These are phyloP conservation scores for Ferrisia virgata DNA, from an alignment of 2,888 invertebrate genomes.

Conservation along the genomic window DNA sequence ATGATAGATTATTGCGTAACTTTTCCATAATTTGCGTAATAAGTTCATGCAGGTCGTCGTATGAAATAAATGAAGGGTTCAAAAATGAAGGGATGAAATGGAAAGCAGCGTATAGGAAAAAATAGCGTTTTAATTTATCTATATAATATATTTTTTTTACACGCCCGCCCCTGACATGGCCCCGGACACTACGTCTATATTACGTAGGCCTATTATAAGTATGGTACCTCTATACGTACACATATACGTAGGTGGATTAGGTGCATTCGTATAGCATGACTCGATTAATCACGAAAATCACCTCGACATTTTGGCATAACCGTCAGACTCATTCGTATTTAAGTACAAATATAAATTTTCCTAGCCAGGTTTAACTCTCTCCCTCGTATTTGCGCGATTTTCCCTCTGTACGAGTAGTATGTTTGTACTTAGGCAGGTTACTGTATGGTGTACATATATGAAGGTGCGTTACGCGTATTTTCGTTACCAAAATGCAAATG, in stretches of 20 bases:
- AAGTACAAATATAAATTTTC: background rate
- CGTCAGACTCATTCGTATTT: background rate
- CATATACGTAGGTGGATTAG: no score
- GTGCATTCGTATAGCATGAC: constrained; percentile 2
- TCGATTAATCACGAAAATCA: constrained; percentile 7
- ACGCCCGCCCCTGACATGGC: background rate
- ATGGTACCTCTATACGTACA: no score
- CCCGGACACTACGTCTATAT: no score
- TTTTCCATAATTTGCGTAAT: no score
- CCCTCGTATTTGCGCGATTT: background rate
- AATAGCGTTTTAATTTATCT: background rate
- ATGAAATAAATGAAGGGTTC: background rate
- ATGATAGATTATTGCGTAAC: no score
- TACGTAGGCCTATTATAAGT: no score
- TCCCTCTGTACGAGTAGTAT: background rate
- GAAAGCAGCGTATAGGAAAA: no score
- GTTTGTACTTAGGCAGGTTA: background rate
- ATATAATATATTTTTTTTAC: background rate
- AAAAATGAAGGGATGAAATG: background rate
- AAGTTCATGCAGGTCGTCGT: background rate
- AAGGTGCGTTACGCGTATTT: no score
- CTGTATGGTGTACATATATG: no score
- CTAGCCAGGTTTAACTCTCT: background rate
- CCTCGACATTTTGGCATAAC: background rate
- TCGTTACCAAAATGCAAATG: background rate